phyloP scores from a whole-genome alignment of 1,140 invertebrate species.

The Penaeus vannamei region DNA sequence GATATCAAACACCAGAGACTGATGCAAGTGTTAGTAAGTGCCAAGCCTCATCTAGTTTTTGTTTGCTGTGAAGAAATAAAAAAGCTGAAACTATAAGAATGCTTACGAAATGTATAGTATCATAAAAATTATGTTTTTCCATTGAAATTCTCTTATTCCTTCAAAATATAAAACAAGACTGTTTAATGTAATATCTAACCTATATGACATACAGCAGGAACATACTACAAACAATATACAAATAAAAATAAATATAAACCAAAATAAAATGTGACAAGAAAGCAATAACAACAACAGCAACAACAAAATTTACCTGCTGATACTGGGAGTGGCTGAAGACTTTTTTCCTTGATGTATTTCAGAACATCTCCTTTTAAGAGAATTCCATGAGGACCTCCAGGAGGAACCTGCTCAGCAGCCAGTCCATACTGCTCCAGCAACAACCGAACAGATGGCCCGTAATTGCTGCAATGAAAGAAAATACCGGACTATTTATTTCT shows the following conservation, averaged over 20 bases:
- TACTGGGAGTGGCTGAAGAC: conserved; percentile 73
- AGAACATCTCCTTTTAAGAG: conserved; percentile 80
- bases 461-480: conserved; percentile 54
- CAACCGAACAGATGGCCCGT: conserved; percentile 78
- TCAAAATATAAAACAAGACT: too few species aligned
- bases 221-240: too few species aligned
- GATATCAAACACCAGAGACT: too few species aligned
- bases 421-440: conserved; percentile 78
- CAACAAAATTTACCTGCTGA: conserved; percentile 69
- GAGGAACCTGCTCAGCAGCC: conserved; percentile 73
- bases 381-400: conserved; percentile 76
- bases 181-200: too few species aligned
- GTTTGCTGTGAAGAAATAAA: too few species aligned
- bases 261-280: conserved; percentile 1
- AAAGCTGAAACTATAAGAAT: too few species aligned
- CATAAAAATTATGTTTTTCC: too few species aligned
- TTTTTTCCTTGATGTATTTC: conserved; percentile 75
- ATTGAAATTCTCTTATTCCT: too few species aligned
- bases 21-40: too few species aligned
- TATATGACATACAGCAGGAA: too few species aligned
- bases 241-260: neutral
- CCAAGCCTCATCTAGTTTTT: too few species aligned
- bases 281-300: neutral
- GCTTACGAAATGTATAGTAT: too few species aligned
- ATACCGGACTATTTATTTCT: neutral